A percentile compares a stretch with the other conserved stretches of the same genome.
Conservation (phyloP, 2,113 vertebrate species). For the Ameiurus melas region DNA sequence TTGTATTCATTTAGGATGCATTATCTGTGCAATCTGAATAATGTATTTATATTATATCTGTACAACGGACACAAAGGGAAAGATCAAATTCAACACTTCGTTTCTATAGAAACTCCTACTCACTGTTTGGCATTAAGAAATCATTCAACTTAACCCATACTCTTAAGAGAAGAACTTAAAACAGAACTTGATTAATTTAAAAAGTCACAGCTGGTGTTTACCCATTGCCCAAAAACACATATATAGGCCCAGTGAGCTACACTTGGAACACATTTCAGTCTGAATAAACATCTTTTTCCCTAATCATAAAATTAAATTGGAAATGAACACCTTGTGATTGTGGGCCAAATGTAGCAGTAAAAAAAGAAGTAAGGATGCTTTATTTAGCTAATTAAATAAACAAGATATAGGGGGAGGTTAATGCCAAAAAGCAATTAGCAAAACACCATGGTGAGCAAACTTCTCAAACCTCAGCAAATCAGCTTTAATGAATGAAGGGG, state of each 20-base stretch:
- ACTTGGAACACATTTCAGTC: conserved; percentile 47
- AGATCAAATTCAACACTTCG: background rate
- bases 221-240: conserved; percentile 11
- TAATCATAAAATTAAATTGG: conserved; percentile 53
- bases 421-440: conserved; percentile 55
- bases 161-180: conserved; percentile 21
- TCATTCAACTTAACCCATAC: conserved; percentile 54
- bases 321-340: conserved; percentile 50
- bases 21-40: background rate
- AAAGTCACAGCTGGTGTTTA: conserved; percentile 65
- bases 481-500: conserved; percentile 28
- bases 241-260: conserved; percentile 43
- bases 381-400: conserved; percentile 58
- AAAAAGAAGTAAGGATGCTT: conserved; percentile 43
- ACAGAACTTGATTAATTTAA: conserved; percentile 54
- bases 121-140: conserved; percentile 37
- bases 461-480: conserved; percentile 44
- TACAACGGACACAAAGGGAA: background rate
- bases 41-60: background rate
- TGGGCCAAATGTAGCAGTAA: conserved; percentile 47
- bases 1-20: background rate
- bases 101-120: background rate
- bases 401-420: conserved; percentile 44
- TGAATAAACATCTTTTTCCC: conserved; percentile 33
- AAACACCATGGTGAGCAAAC: conserved; percentile 44